Evolutionary conservation across 2,888 invertebrate genomes (phyloP).

Genomic region (Cephus pygmeus): DNA sequence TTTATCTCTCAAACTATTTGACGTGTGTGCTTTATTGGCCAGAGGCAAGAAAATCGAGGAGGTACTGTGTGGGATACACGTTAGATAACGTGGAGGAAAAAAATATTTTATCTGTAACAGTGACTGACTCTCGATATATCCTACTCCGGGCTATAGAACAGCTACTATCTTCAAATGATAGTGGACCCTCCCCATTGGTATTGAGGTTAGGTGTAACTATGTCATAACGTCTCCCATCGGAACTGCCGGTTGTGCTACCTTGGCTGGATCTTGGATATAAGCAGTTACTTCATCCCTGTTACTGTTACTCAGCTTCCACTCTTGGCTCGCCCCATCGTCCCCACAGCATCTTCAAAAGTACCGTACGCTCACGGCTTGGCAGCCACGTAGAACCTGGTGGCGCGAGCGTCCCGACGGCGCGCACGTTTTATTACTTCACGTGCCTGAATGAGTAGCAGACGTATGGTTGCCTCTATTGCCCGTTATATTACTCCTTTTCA

Average conservation of each 20-base stretch:
- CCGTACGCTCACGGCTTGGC: not conserved
- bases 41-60: too few relatives aligned
- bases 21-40: too few relatives aligned
- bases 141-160: too few relatives aligned
- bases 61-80: too few relatives aligned
- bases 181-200: too few relatives aligned
- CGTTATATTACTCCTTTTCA: constrained; percentile 40
- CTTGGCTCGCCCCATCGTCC: not conserved
- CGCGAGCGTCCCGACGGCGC: constrained; percentile 22
- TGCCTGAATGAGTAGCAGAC: constrained; percentile 43
- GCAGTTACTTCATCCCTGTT: constrained; percentile 13
- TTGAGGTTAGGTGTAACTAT: constrained; percentile 30
- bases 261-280: constrained; percentile 1
- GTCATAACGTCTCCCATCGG: constrained; percentile 30
- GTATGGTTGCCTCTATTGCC: constrained; percentile 35
- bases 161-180: too few relatives aligned
- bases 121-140: too few relatives aligned
- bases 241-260: constrained; percentile 18
- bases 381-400: not conserved
- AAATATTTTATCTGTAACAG: too few relatives aligned
- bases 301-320: constrained; percentile 4
- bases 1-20: too few relatives aligned
- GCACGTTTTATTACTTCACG: constrained; percentile 55
- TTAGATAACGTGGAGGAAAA: too few relatives aligned
- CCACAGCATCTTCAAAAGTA: not conserved